phyloP scores from a whole-genome alignment of 2,797 vertebrate species.

The Premnoplex brunnescens region DNA sequence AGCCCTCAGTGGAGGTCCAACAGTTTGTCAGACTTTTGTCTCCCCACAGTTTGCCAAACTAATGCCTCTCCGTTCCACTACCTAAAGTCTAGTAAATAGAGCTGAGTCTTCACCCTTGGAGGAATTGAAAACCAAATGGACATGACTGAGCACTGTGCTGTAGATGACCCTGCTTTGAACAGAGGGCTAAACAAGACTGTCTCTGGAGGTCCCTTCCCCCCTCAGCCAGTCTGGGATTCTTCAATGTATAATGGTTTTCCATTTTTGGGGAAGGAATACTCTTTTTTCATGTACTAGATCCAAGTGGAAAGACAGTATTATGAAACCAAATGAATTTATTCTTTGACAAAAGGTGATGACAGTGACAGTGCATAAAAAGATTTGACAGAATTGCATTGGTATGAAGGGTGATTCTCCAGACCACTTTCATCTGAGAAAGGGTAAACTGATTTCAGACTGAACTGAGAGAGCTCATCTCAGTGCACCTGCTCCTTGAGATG shows the following conservation, averaged over 20 bases:
- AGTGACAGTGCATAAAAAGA: background rate
- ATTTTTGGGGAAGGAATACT: background rate
- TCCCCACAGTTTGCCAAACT: background rate
- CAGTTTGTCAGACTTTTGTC: background rate
- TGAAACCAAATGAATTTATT: background rate
- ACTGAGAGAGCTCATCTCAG: background rate
- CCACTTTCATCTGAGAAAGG: background rate
- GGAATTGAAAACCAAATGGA: background rate
- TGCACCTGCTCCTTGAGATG: background rate
- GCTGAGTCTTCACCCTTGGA: background rate
- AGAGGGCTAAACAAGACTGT: background rate
- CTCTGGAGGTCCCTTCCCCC: background rate
- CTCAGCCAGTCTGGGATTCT: background rate
- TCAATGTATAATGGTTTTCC: background rate
- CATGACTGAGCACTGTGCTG: background rate
- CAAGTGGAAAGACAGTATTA: background rate
- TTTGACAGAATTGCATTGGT: background rate
- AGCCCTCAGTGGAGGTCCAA: background rate
- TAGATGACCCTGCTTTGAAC: background rate
- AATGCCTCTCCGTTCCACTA: background rate
- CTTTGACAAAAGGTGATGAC: background rate
- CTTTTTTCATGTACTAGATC: background rate
- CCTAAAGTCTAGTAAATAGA: background rate
- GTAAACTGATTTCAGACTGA: background rate
- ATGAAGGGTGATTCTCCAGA: background rate